Conservation (phyloP, 2,113 vertebrate genomes). For the Puffinus mauretanicus region DNA sequence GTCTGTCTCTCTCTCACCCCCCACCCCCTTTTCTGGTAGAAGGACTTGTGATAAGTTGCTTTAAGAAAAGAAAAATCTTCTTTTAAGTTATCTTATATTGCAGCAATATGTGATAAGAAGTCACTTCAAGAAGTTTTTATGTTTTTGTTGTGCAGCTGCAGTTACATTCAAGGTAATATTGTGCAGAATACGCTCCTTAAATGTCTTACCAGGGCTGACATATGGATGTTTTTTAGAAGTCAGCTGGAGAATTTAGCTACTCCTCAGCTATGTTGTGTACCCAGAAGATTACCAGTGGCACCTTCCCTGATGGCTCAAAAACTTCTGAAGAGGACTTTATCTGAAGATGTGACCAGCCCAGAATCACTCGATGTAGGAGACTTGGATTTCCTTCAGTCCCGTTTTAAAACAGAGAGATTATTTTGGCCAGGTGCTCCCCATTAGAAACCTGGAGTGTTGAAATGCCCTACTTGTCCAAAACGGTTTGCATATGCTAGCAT, state of each 20-base stretch:
- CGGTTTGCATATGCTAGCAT: background rate
- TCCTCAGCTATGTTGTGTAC: background rate
- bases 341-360: background rate
- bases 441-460: background rate
- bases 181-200: background rate
- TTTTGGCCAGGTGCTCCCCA: background rate
- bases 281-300: background rate
- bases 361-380: background rate
- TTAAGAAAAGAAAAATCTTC: background rate
- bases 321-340: background rate
- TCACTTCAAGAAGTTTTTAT: background rate
- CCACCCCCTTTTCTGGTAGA: background rate
- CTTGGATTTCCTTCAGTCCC: background rate
- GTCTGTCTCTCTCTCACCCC: background rate
- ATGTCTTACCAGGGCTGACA: background rate
- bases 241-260: background rate
- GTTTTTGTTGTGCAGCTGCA: background rate
- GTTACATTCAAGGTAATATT: background rate
- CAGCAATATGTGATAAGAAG: background rate
- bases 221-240: background rate
- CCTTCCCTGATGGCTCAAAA: background rate
- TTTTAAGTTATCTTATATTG: background rate
- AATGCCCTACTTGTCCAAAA: background rate
- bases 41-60: background rate
- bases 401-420: background rate